Evolutionary conservation across 2,888 invertebrate genomes (phyloP), one percentile per base, ranked within the genome.

Genomic region (Spialia ferax): DNA sequence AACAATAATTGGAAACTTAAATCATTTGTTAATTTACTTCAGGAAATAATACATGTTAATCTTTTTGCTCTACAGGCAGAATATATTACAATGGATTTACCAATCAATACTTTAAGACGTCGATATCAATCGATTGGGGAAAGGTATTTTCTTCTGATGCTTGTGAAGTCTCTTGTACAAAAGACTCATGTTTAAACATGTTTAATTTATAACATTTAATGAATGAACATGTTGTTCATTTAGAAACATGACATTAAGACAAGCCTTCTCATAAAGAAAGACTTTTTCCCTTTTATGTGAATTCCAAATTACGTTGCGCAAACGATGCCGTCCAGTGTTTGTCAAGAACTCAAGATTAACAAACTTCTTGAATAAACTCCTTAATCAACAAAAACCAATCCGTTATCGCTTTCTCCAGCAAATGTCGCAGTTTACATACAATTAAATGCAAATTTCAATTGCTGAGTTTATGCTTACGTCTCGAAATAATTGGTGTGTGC

Each of bases 371-470:
- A 60, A 60, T 65, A 59, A 59, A 65, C 60, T 38, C 55, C 62
- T 11, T 32, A 32, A 32, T 63, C 56, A 52, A 63, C 18, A 52
- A 54, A 65, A 69, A 63, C 57, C 48, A 57, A 69, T 63, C 45
- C 54, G 55, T 63, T 68, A 63, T 48, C 60, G 72, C 84, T 86
- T 86, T 87, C 87, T 78, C 85, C 73, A 71, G 70, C 78, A 81
- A 84, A 86, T 85, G 83, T 77, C 83, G 78, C 73, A 74, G 78
- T 80, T 80, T 77, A 79, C 82, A 78, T 82, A 81, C 80, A 83
- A 86, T 86, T 86, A 87, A 81, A 86, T 84, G 81, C 74, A 78
- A 82, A 84, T 83, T 83, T 78, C 45, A 61, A 55, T 67, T 67
- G 55, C 60, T 26, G 61, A 61, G 32, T 32, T 42, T 60, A 66